Evolutionary conservation across 2,888 invertebrate genomes (phyloP).

Genomic region (Selenia dentaria): DNA sequence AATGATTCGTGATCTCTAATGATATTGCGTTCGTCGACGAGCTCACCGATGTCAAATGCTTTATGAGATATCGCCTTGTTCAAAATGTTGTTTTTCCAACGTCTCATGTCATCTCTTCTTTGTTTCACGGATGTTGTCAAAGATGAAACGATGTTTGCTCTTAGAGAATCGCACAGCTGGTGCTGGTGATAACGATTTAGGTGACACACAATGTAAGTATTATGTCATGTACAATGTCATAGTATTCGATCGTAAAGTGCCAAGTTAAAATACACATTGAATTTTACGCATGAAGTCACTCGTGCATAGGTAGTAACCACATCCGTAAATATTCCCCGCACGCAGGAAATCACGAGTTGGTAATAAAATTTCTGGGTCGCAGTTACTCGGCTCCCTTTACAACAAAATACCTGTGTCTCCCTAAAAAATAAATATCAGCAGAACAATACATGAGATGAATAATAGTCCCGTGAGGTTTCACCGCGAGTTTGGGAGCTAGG

Average conservation of each 20-base stretch:
- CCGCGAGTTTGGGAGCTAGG: conserved; percentile 3
- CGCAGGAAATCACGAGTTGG: conserved; percentile 33
- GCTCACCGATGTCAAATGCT: too few species aligned
- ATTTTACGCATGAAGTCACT: conserved; percentile 18
- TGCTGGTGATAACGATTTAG: conserved; percentile 2
- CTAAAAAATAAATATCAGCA: conserved; percentile 34
- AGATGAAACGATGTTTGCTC: too few species aligned
- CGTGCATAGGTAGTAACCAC: conserved; percentile 17
- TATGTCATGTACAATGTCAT: too few species aligned
- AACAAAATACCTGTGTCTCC: conserved; percentile 35
- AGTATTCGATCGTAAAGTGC: conserved; percentile 7
- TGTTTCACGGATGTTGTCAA: too few species aligned
- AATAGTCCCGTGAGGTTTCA: conserved; percentile 26
- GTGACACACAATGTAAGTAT: conserved; percentile 5
- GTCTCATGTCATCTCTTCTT: too few species aligned
- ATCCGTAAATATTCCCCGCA: conserved; percentile 27
- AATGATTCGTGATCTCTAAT: too few species aligned
- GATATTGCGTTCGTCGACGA: too few species aligned
- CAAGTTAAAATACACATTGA: conserved; percentile 7
- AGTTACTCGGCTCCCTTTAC: conserved; percentile 26
- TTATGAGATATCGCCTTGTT: too few species aligned
- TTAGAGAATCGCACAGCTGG: too few species aligned
- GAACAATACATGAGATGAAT: conserved; percentile 37
- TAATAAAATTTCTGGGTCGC: conserved; percentile 32
- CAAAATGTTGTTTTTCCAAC: too few species aligned